Evolutionary conservation across 2,113 vertebrate species (phyloP), one percentile per base, ranked within the genome.

Genomic region (Pycnonotus jocosus): DNA sequence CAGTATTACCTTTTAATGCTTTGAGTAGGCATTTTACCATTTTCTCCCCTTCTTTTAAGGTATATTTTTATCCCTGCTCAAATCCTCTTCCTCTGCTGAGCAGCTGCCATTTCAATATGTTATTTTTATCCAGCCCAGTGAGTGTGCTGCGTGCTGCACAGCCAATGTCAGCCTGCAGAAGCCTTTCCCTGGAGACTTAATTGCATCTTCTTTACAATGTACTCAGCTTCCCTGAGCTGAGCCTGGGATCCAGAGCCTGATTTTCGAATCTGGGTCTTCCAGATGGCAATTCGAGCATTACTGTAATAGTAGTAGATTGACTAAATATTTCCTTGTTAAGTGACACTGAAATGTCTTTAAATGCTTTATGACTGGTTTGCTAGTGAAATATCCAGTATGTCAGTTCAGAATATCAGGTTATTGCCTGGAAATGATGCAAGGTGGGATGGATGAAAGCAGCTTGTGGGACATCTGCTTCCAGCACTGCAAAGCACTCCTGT

Each of bases 81-180:
- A 92, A 73, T 94, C 81, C 95, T 96, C 93, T 96, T 94, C 94
- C 94, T 86, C 93, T 95, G 91, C 83, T 90, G 93, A 97, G 94
- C 95, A 97, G 91, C 97, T 97, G 96, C 95, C 93, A 82, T 92
- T 96, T 97, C 95, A 96, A 83, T 89, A 60, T 86, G 95, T 95
- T 98, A 97, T 98, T 98, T 98, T 97, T 97, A 96, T 96, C 96
- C 88, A 71, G 10, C 35, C 48, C 35, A 97, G 90, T 77, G 82
- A 96, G 60, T 57, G 82, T 86, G 80, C 81, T 95, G 92, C 47
- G 40, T 93, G 90, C 93, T 95, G 73, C 69, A 72, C 58, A 93
- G 86, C 90, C 95, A 94, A 51, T 95, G 95, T 94, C 89, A 94
- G 54, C 95, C 91, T 88, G 57, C 92, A 96, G 93, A 92, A 96